phyloP scores from a whole-genome alignment of 2,888 invertebrate species.

The Polydrusus pterygomalis region DNA sequence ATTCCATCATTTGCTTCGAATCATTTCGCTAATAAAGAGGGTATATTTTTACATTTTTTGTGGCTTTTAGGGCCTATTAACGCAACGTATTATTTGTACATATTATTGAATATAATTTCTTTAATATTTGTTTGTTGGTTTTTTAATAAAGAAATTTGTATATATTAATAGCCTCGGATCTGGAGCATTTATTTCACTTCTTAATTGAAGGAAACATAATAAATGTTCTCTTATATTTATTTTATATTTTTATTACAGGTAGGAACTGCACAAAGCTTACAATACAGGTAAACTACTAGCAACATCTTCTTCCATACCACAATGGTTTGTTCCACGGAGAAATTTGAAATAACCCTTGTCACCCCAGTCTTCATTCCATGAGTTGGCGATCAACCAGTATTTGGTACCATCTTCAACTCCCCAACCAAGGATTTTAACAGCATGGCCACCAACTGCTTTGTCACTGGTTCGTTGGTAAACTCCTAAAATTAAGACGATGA shows the following conservation, averaged over 20 bases:
- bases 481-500: constrained; percentile 69
- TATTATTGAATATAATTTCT: too few relatives aligned
- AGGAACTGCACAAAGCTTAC: not conserved
- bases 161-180: too few relatives aligned
- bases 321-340: constrained; percentile 85
- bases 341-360: constrained; percentile 92
- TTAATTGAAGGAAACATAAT: too few relatives aligned
- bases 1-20: too few relatives aligned
- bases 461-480: constrained; percentile 85
- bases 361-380: constrained; percentile 96
- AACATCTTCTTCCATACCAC: constrained; percentile 83
- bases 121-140: too few relatives aligned
- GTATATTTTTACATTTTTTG: too few relatives aligned
- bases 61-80: too few relatives aligned
- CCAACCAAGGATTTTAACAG: constrained; percentile 93
- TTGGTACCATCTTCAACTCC: constrained; percentile 82
- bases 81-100: too few relatives aligned
- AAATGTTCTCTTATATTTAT: not conserved
- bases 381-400: constrained; percentile 94
- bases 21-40: too few relatives aligned
- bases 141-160: too few relatives aligned
- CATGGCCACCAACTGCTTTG: constrained; percentile 86
- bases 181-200: too few relatives aligned
- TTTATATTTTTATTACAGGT: too few relatives aligned
- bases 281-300: constrained; percentile 73